A percentile compares a stretch with the other conserved stretches of the same genome.
These are phyloP conservation scores for Athetis lepigone DNA, from an alignment of 2,888 invertebrate genomes.

Conservation along the genomic window DNA sequence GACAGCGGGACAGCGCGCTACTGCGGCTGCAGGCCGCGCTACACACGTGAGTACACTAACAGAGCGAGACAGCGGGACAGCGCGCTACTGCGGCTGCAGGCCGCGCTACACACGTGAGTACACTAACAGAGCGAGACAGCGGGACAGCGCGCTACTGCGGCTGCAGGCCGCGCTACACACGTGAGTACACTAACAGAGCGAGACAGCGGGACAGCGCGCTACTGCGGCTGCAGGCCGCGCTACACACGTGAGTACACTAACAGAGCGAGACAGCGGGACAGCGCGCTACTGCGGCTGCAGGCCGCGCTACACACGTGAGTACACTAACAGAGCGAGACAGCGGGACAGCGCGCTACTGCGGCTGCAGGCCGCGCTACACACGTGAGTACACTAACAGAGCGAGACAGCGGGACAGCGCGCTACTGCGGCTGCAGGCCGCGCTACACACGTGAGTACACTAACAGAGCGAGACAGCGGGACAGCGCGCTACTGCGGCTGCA, in stretches of 20 bases:
- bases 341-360: not conserved
- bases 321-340: constrained; percentile 32
- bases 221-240: not conserved
- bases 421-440: constrained; percentile 21
- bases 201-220: not conserved
- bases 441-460: constrained; percentile 60
- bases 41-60: constrained; percentile 56
- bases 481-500: not conserved
- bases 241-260: too few species aligned
- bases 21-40: constrained; percentile 23
- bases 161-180: constrained; percentile 50
- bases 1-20: constrained; percentile 38
- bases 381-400: too few species aligned
- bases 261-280: not conserved
- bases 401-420: constrained; percentile 24
- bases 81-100: not conserved
- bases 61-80: not conserved
- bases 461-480: not conserved
- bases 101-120: too few species aligned
- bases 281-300: constrained; percentile 38
- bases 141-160: constrained; percentile 38
- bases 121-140: not conserved
- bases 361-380: not conserved
- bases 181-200: constrained; percentile 41
- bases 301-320: constrained; percentile 56